Evolutionary conservation across 2,113 vertebrate genomes (phyloP).

Genomic region (Phycodurus eques): DNA sequence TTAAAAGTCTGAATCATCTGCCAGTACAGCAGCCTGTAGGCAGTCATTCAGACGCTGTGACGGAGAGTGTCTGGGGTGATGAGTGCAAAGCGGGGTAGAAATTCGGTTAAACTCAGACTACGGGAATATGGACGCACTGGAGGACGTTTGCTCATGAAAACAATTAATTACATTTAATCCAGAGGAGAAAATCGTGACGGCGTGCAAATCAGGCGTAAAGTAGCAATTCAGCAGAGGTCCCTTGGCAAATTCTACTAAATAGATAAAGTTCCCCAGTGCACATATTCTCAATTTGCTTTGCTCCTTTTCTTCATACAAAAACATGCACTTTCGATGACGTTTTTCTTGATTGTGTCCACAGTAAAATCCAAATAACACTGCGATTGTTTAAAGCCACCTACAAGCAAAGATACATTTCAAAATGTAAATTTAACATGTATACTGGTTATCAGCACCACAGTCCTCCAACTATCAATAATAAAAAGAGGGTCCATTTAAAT

Average conservation of each 20-base stretch:
- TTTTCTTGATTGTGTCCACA: neutral
- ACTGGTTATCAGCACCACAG: no score
- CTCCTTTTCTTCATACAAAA: slow-evolving; percentile 8
- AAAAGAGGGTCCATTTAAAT: no score
- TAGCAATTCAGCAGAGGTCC: slow-evolving; percentile 21
- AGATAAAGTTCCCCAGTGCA: slow-evolving; percentile 36
- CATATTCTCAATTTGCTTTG: slow-evolving; percentile 15
- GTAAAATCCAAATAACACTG: neutral
- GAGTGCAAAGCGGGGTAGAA: slow-evolving; percentile 32
- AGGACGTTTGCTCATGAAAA: slow-evolving; percentile 65
- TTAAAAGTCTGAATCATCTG: slow-evolving; percentile 42
- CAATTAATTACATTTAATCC: slow-evolving; percentile 62
- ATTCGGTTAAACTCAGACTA: slow-evolving; percentile 49
- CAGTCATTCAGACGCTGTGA: slow-evolving; percentile 18
- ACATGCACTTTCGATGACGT: neutral
- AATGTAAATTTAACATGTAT: neutral
- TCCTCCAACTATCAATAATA: no score
- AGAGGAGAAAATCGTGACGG: slow-evolving; percentile 48
- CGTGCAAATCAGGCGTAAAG: slow-evolving; percentile 47
- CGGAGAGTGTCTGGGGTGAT: slow-evolving; percentile 12
- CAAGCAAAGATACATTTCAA: neutral
- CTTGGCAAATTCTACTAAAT: slow-evolving; percentile 39
- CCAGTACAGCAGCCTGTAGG: slow-evolving; percentile 33
- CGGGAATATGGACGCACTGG: slow-evolving; percentile 38
- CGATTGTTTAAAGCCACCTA: neutral